These are phyloP conservation scores for Pica pica DNA, from an alignment of 2,113 vertebrate species.

Conservation along the genomic window DNA sequence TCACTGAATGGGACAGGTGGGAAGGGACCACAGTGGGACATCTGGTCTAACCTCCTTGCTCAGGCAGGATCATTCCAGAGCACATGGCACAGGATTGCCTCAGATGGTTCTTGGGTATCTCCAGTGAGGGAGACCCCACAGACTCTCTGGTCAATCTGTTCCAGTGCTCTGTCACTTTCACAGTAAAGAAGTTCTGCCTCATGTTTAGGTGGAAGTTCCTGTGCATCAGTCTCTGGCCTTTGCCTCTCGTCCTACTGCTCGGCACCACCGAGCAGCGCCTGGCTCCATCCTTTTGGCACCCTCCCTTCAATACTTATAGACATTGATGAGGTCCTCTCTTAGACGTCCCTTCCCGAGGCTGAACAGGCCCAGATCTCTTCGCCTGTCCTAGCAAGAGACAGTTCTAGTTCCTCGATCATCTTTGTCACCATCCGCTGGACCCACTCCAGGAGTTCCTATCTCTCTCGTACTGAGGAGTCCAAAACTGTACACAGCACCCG, in stretches of 20 bases:
- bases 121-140: background rate
- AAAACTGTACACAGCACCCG: background rate
- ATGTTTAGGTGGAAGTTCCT: background rate
- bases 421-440: background rate
- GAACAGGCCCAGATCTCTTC: background rate
- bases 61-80: background rate
- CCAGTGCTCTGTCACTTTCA: fast-evolving
- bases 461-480: background rate
- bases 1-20: background rate
- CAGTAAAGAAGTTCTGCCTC: background rate
- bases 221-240: background rate
- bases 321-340: background rate
- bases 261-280: background rate
- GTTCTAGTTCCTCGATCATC: background rate
- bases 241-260: background rate
- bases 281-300: background rate
- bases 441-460: background rate
- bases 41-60: background rate
- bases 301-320: background rate
- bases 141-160: background rate
- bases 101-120: no score
- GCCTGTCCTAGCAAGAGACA: background rate
- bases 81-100: background rate
- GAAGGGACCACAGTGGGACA: background rate
- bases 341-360: background rate